Percentiles rank a stretch among this genome's conserved stretches.
These are phyloP conservation scores for Tipula unca DNA, from an alignment of 2,888 invertebrate genomes.

Conservation along the genomic window DNA sequence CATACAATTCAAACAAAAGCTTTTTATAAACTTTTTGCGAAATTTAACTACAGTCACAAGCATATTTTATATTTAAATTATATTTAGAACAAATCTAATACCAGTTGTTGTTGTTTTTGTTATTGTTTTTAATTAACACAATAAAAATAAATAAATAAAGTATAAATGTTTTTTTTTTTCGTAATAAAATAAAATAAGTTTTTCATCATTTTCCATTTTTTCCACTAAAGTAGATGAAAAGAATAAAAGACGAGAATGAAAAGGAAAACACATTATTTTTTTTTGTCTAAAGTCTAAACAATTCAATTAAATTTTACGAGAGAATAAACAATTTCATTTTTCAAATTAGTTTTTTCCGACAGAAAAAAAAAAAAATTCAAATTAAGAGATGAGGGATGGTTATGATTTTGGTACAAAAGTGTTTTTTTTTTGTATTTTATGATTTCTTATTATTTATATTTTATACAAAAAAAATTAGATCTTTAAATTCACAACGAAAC, in stretches of 20 bases:
- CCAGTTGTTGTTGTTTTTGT: not conserved
- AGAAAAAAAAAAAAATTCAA: not conserved
- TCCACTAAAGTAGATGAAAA: not conserved
- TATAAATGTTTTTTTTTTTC: not conserved
- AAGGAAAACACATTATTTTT: constrained; percentile 4
- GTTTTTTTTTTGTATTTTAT: not conserved
- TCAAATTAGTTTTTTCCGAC: not conserved
- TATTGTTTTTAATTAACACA: not conserved
- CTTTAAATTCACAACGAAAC: not conserved
- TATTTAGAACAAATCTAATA: not conserved
- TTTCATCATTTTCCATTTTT: not conserved
- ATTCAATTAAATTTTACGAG: constrained; percentile 14
- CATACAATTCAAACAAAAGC: not conserved
- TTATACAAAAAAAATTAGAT: not conserved
- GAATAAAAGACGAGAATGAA: not conserved
- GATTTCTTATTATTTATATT: not conserved
- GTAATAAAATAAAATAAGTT: not conserved
- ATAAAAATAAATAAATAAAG: not conserved
- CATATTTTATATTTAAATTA: not conserved
- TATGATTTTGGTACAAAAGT: not conserved
- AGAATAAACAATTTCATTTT: not conserved
- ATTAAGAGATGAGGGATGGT: not conserved
- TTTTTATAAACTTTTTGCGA: not conserved
- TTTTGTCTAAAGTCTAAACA: not conserved
- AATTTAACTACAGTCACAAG: not conserved